A percentile compares a stretch with the other conserved stretches of the same genome.
Conservation (phyloP, 2,888 invertebrate genomes). For the Orchesellides sinensis region DNA sequence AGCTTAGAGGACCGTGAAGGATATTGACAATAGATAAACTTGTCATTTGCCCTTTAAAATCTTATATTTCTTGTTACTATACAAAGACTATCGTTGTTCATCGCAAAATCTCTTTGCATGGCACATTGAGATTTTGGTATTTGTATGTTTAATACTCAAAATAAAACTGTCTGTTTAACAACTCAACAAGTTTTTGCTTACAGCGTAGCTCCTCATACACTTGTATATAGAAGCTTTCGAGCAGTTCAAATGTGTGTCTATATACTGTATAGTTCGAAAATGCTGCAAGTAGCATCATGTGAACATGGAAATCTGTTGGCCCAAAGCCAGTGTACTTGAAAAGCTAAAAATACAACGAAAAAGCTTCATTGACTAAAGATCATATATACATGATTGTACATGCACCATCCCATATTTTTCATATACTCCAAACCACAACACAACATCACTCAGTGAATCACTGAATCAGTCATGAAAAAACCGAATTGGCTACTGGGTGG, state of each 20-base stretch:
- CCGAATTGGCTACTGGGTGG: no score
- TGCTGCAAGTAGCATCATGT: background rate
- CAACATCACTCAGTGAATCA: no score
- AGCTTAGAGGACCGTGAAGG: no score
- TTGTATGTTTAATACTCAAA: constrained; percentile 48
- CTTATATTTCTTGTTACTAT: background rate
- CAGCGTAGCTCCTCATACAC: no score
- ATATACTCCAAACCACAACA: no score
- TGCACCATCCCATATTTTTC: no score
- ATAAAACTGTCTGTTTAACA: constrained; percentile 51
- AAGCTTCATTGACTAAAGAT: constrained; percentile 40
- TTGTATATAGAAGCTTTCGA: no score
- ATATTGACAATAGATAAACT: no score
- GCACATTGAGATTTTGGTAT: constrained; percentile 47
- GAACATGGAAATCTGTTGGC: constrained; percentile 50
- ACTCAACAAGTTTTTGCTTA: constrained; percentile 50
- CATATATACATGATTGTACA: no score
- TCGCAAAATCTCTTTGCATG: constrained; percentile 5
- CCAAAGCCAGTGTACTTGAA: constrained; percentile 57
- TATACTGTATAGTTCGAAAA: background rate
- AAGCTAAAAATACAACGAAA: constrained; percentile 59
- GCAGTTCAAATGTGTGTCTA: background rate
- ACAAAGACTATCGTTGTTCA: constrained; percentile 9
- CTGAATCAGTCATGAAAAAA: no score
- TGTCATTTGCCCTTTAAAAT: background rate